Percentiles rank a stretch among this genome's conserved stretches.
These are phyloP conservation scores for Conus canariensis DNA, from an alignment of 2,888 invertebrate genomes.

Conservation along the genomic window DNA sequence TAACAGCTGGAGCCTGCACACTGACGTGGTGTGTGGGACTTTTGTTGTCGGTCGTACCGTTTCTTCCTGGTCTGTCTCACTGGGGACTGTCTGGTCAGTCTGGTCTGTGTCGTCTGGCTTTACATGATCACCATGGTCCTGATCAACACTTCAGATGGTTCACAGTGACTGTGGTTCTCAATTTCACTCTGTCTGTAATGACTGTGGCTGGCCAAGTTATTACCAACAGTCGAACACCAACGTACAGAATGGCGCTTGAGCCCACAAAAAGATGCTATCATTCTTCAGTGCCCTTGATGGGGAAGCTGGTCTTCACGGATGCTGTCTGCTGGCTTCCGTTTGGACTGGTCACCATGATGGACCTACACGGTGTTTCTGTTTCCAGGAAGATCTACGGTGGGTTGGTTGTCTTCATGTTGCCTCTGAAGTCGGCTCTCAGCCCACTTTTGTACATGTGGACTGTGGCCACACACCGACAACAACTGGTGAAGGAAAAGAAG, in stretches of 20 bases:
- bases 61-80: not conserved
- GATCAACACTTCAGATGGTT: not conserved
- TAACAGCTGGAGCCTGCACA: not conserved
- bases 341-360: not conserved
- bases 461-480: not conserved
- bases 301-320: not conserved
- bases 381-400: not conserved
- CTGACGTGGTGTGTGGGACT: not conserved
- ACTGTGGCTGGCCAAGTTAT: not conserved
- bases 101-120: conserved; percentile 11
- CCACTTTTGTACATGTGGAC: not conserved
- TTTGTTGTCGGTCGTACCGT: not conserved
- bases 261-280: not conserved
- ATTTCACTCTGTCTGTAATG: not conserved
- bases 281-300: not conserved
- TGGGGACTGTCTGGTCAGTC: not conserved
- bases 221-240: not conserved
- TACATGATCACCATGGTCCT: not conserved
- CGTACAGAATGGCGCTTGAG: not conserved
- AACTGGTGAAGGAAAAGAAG: not conserved
- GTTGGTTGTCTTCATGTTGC: not conserved
- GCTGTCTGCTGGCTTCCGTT: not conserved
- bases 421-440: not conserved
- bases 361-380: not conserved
- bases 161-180: not conserved